These are phyloP conservation scores for Bergia puertoricense DNA, from an alignment of 92 coral and sea anemone species.

Conservation along the genomic window DNA sequence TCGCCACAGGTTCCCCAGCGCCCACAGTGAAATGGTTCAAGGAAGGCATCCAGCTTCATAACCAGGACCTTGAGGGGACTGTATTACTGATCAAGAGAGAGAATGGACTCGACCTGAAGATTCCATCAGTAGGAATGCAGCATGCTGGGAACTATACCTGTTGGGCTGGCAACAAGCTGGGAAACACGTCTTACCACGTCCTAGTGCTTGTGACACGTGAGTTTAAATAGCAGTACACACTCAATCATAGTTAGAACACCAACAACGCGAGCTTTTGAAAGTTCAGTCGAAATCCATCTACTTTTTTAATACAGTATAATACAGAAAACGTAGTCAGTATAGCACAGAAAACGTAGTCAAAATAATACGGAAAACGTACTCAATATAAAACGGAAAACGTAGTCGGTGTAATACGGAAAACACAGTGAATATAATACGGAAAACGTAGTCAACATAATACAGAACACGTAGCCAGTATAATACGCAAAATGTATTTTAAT, in stretches of 20 bases:
- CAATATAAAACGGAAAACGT: no score
- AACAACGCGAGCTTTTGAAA: background rate
- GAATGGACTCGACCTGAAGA: slow-evolving; percentile 28
- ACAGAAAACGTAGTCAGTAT: no score
- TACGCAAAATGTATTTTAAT: no score
- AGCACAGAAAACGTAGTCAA: no score
- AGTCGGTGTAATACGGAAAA: no score
- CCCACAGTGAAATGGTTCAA: slow-evolving; percentile 36
- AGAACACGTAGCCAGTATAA: no score
- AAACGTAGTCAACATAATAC: no score
- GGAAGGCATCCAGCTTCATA: slow-evolving; percentile 20
- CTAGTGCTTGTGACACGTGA: background rate
- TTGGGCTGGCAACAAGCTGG: slow-evolving; percentile 16
- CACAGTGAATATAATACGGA: no score
- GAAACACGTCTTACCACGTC: slow-evolving; percentile 1
- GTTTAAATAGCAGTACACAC: background rate
- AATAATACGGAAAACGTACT: no score
- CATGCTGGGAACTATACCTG: slow-evolving; percentile 42
- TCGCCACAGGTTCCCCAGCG: slow-evolving; percentile 8
- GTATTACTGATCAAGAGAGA: background rate
- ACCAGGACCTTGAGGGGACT: slow-evolving; percentile 18
- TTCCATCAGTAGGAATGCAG: slow-evolving; percentile 1
- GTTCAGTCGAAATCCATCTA: no score
- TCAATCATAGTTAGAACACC: background rate
- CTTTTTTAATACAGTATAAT: no score